These are phyloP conservation scores for Nylanderia fulva DNA, from an alignment of 1,140 invertebrate genomes.

Conservation along the genomic window DNA sequence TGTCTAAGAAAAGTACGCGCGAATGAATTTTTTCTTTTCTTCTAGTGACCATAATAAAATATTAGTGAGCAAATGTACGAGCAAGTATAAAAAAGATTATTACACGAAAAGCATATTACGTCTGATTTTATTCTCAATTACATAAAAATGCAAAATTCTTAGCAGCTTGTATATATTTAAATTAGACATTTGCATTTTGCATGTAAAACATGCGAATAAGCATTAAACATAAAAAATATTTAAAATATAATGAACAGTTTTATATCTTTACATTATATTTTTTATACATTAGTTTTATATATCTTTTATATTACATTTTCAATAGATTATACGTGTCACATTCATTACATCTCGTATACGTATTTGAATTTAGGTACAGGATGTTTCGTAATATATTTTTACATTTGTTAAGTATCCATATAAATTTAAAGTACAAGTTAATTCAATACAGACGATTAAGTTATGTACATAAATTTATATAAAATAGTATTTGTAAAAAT, in stretches of 20 bases:
- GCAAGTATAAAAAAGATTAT: background rate
- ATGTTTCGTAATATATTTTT: background rate
- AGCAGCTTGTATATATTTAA: slow-evolving; percentile 49
- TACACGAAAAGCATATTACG: background rate
- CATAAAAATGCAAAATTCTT: slow-evolving; percentile 29
- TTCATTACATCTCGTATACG: too few species aligned
- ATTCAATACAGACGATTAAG: background rate
- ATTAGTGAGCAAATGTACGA: background rate
- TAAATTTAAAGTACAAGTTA: background rate
- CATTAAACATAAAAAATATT: background rate
- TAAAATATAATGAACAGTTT: slow-evolving; percentile 1
- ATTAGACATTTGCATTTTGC: slow-evolving; percentile 33
- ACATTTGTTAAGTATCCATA: background rate
- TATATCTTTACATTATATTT: slow-evolving; percentile 34
- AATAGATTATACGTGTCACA: too few species aligned
- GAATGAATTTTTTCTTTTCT: background rate
- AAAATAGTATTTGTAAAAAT: background rate
- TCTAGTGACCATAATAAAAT: background rate
- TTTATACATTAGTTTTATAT: too few species aligned
- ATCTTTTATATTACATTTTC: too few species aligned
- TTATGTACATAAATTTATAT: background rate
- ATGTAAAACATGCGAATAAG: slow-evolving; percentile 39
- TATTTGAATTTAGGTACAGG: background rate
- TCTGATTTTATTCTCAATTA: slow-evolving; percentile 29
- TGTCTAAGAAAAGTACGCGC: background rate